Evolutionary conservation across 2,888 invertebrate species (phyloP), one percentile per base, ranked within the genome.

Genomic region (Anthrax anthrax): DNA sequence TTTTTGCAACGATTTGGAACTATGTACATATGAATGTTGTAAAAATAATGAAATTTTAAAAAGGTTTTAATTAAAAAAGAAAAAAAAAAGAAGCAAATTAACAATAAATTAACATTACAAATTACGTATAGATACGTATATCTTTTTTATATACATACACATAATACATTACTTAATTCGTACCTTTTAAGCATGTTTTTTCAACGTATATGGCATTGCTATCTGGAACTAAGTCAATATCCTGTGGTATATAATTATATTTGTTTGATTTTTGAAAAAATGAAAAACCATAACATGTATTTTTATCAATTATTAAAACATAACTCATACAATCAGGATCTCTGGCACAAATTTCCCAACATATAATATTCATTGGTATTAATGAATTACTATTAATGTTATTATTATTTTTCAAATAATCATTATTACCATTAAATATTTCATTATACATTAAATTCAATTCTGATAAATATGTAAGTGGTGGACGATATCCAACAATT

Each of bases 1-100:
- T 68, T 64, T 42, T 71, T 68, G 61, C 83, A 83, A 39, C 56
- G 60, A 23, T 58, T 55, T 39, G 76, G 73, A 55, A 75, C 76
- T 77, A 14, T 13, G 37, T 29, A 17, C n/a, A n/a, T n/a, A n/a
- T n/a, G n/a, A n/a, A n/a, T n/a, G n/a, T n/a, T n/a, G n/a, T 53
- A 54, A 43, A 52, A 52, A 42, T 46, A 43, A 36, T 34, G 27
- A 18, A 45, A 42, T 42, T 32, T n/a, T n/a, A n/a, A n/a, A n/a
- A n/a, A n/a, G n/a, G n/a, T n/a, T n/a, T n/a, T n/a, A n/a, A 17
- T 16, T 37, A 37, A 37, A 17, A 10, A 17, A 16, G 9, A 37
- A 46, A 29, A 16, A 29, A 34, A 39, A 34, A 45, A 23, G 8
- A 23, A 23, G 4, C 4, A 23, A 23, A 23, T 23, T 32, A 29